phyloP scores from a whole-genome alignment of 2,113 vertebrate species.

The Furnarius figulus region DNA sequence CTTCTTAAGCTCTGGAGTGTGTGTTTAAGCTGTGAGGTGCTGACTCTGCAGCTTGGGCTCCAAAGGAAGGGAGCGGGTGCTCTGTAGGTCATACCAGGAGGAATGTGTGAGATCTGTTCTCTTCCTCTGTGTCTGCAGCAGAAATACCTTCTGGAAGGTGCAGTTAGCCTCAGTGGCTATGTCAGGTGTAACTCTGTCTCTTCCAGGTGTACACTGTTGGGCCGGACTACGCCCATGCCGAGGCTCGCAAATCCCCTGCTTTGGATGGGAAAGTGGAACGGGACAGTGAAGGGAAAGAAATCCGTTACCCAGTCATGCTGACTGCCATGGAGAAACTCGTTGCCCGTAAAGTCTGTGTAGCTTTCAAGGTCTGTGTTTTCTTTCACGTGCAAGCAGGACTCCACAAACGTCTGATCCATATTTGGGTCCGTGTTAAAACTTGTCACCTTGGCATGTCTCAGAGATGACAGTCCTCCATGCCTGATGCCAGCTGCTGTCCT shows the following conservation, averaged over 20 bases:
- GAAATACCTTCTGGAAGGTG: neutral
- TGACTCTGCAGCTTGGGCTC: neutral
- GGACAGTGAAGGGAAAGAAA: slow-evolving; percentile 97
- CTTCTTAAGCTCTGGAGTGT: neutral
- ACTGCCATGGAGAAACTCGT: slow-evolving; percentile 98
- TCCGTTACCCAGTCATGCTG: slow-evolving; percentile 97
- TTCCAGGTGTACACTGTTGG: slow-evolving; percentile 96
- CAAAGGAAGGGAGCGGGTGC: rapidly evolving
- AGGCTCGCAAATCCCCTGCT: slow-evolving; percentile 96
- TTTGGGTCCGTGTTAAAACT: neutral
- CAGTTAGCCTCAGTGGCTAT: neutral
- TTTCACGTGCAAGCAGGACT: neutral
- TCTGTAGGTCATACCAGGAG: neutral
- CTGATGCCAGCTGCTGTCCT: neutral
- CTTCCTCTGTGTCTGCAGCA: neutral
- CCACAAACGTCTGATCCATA: rapidly evolving
- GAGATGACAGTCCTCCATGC: too few species aligned
- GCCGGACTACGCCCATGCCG: slow-evolving; percentile 95
- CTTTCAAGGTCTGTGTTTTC: slow-evolving; percentile 88
- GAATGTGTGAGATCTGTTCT: neutral
- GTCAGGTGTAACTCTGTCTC: neutral
- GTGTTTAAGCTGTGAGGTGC: neutral
- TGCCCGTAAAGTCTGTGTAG: slow-evolving; percentile 95
- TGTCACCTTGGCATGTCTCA: neutral
- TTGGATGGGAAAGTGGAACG: slow-evolving; percentile 97